Conservation (phyloP, 2,113 vertebrate species). For the Melanocharis versteri region DNA sequence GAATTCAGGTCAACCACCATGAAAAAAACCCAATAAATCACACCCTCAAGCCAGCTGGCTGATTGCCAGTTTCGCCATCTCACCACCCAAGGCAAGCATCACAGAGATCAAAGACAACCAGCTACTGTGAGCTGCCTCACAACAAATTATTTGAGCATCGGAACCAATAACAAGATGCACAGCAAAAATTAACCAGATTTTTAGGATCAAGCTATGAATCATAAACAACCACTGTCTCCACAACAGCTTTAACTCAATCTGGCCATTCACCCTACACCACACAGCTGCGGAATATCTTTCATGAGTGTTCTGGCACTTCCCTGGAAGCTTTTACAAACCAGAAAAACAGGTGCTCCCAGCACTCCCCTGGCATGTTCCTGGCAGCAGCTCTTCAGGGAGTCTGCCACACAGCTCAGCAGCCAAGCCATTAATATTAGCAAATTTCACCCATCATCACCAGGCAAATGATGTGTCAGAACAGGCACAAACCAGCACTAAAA, state of each 20-base stretch:
- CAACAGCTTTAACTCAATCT: background rate
- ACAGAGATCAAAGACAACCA: constrained; percentile 2
- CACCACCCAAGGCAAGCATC: background rate
- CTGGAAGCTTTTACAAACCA: constrained; percentile 11
- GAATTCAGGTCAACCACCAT: constrained; percentile 23
- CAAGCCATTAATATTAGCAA: background rate
- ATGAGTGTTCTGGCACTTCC: background rate
- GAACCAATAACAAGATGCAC: background rate
- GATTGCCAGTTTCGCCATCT: constrained; percentile 3
- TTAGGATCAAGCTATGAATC: background rate
- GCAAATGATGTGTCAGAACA: background rate
- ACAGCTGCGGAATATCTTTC: background rate
- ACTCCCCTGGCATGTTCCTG: background rate
- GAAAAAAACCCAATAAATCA: background rate
- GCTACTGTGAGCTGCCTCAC: background rate
- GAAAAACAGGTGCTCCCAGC: constrained; percentile 27
- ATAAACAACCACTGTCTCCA: background rate
- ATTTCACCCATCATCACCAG: background rate
- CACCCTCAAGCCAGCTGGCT: background rate
- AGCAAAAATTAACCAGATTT: background rate
- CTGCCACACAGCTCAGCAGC: background rate
- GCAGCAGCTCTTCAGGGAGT: background rate
- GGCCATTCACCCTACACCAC: background rate
- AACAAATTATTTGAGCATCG: background rate
- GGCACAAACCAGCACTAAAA: background rate